Evolutionary conservation across 2,797 vertebrate species (phyloP).

Genomic region (Caiman crocodilus): DNA sequence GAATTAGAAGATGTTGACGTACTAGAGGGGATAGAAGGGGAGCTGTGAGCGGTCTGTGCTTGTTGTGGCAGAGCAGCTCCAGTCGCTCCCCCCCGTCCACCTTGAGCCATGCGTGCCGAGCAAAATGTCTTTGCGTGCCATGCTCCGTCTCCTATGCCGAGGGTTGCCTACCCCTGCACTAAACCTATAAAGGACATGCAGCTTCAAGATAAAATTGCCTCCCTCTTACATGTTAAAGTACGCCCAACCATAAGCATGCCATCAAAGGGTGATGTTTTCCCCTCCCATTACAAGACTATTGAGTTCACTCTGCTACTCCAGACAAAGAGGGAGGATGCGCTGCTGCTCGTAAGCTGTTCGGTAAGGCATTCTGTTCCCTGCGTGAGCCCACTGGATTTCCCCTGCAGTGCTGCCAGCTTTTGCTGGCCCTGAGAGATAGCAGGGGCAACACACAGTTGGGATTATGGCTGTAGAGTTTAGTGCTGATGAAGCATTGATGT

Average conservation of each 20-base stretch:
- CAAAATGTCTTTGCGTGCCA: no score
- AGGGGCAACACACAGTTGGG: fast-evolving
- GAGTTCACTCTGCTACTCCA: background rate
- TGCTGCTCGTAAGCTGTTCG: background rate
- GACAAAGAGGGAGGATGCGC: background rate
- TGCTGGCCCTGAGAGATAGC: background rate
- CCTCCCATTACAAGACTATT: background rate
- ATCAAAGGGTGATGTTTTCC: background rate
- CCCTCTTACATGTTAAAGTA: background rate
- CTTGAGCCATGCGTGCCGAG: no score
- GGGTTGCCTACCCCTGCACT: no score
- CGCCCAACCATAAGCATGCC: background rate
- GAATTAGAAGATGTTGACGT: no score
- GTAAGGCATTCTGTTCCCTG: background rate
- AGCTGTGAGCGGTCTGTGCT: no score
- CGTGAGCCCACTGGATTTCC: background rate
- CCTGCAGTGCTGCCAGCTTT: background rate
- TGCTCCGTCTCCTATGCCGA: no score
- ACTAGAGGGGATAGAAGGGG: no score
- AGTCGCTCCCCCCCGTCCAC: no score
- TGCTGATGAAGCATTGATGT: fast-evolving
- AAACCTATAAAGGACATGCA: background rate
- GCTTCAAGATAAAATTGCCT: fast-evolving
- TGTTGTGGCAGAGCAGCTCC: no score
- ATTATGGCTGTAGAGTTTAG: background rate